A percentile compares a stretch with the other conserved stretches of the same genome.
phyloP scores from a whole-genome alignment of 2,797 vertebrate genomes.

The Enteromius anoplus region DNA sequence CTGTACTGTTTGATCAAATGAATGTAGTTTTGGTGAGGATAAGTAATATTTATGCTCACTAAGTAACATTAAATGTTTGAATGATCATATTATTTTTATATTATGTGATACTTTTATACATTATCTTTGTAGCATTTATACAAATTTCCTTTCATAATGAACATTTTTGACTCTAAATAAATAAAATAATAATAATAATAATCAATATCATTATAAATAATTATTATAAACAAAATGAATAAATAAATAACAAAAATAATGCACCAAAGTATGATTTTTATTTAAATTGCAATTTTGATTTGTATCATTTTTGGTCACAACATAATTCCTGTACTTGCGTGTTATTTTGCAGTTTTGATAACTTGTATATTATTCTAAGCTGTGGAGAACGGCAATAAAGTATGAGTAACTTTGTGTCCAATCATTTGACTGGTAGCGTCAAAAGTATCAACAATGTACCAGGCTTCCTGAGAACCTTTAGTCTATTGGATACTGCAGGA shows the following conservation, averaged over 20 bases:
- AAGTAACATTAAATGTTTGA: not conserved
- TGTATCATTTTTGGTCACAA: not conserved
- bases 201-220: not conserved
- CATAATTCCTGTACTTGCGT: not conserved
- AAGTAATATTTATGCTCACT: not conserved
- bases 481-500: not conserved
- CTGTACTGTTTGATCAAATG: not conserved
- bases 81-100: not conserved
- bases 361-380: not conserved
- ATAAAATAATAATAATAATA: not conserved
- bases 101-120: not conserved
- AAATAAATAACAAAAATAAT: not conserved
- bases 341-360: not conserved
- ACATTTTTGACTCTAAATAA: not conserved
- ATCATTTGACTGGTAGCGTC: not conserved
- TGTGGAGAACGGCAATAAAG: not conserved
- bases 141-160: not conserved
- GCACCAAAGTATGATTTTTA: not conserved
- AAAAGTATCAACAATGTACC: not conserved
- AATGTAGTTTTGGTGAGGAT: not conserved
- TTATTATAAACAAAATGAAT: too few species aligned
- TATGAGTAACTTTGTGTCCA: not conserved
- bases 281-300: not conserved
- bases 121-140: not conserved
- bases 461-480: slow-evolving; percentile 10